A percentile compares a stretch with the other conserved stretches of the same genome.
Conservation (phyloP, 2,113 vertebrate species). For the Gobio gobio region DNA sequence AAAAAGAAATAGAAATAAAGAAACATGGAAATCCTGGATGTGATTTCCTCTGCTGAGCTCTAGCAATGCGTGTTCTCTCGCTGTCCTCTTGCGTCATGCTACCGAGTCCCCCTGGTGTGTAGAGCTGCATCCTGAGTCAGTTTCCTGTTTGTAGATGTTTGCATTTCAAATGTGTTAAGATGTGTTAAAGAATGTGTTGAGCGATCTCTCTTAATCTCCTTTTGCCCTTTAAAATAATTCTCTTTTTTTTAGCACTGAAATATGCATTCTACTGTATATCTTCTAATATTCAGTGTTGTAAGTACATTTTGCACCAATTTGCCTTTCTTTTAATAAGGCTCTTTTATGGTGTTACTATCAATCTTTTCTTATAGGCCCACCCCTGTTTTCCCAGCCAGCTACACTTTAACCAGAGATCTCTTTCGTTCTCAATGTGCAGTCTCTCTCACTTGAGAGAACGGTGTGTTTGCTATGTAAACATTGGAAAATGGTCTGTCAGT, state of each 20-base stretch:
- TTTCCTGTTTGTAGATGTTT: not conserved
- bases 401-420: not conserved
- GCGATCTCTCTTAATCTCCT: not conserved
- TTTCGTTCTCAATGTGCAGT: not conserved
- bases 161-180: not conserved
- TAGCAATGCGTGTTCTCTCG: not conserved
- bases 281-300: not conserved
- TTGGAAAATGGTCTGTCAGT: conserved; percentile 54
- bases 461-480: conserved; percentile 67
- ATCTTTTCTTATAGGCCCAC: not conserved
- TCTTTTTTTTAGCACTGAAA: not conserved
- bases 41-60: not conserved
- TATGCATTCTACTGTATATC: not conserved
- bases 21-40: not conserved
- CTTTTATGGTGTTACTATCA: not conserved
- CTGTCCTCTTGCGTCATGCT: not conserved
- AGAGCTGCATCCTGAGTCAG: not conserved
- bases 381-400: not conserved
- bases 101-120: not conserved
- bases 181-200: not conserved
- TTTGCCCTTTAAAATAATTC: not conserved
- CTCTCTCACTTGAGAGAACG: not conserved
- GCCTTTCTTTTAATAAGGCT: not conserved
- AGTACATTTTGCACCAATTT: not conserved
- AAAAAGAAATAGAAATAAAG: too few species aligned